phyloP scores from a whole-genome alignment of 2,888 invertebrate genomes.

The Acleris holmiana region DNA sequence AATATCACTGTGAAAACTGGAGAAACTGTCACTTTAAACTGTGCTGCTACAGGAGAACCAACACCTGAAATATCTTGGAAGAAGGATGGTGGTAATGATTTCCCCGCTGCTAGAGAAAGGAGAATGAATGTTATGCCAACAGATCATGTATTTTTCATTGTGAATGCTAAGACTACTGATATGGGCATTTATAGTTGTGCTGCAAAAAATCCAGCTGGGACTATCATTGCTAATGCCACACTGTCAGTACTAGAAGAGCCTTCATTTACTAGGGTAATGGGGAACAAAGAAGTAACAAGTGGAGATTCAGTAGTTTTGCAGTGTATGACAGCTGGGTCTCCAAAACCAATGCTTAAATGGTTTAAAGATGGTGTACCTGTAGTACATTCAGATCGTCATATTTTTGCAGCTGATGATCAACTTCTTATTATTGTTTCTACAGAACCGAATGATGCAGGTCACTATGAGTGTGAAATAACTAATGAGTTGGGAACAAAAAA shows the following conservation, averaged over 20 bases:
- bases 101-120: constrained; percentile 96
- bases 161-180: constrained; percentile 94
- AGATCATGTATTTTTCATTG: constrained; percentile 96
- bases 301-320: constrained; percentile 95
- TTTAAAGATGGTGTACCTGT: constrained; percentile 91
- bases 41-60: constrained; percentile 95
- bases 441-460: constrained; percentile 90
- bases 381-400: constrained; percentile 90
- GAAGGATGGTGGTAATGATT: constrained; percentile 96
- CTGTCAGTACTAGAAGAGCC: constrained; percentile 94
- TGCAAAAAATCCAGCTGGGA: constrained; percentile 95
- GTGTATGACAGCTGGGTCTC: constrained; percentile 94
- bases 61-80: constrained; percentile 95
- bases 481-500: constrained; percentile 92
- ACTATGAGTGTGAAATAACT: constrained; percentile 95
- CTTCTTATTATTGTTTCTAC: constrained; percentile 94
- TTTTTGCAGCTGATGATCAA: constrained; percentile 94
- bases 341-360: constrained; percentile 93
- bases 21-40: constrained; percentile 93
- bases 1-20: constrained; percentile 94
- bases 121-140: constrained; percentile 96
- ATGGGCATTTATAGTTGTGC: constrained; percentile 97
- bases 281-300: constrained; percentile 91
- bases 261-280: constrained; percentile 93
- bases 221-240: constrained; percentile 93